Evolutionary conservation across 2,113 vertebrate species (phyloP).

Genomic region (Drymodes brunneopygia): DNA sequence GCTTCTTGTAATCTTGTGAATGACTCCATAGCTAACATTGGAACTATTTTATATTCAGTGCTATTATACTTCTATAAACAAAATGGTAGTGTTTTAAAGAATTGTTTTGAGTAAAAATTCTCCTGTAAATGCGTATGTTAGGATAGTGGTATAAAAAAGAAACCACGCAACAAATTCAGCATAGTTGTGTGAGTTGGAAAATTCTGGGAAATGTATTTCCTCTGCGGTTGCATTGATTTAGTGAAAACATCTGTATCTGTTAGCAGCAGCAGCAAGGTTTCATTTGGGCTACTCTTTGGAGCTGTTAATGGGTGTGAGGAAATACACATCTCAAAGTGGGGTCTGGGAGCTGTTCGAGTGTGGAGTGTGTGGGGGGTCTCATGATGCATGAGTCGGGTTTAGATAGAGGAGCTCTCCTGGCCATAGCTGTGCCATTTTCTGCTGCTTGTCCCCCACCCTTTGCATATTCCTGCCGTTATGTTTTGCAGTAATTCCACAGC

Average conservation of each 20-base stretch:
- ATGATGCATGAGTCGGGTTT: rapidly evolving
- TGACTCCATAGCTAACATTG: not conserved
- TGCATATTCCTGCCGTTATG: not conserved
- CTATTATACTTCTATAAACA: not conserved
- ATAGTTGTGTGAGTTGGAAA: not conserved
- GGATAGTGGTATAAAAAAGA: not conserved
- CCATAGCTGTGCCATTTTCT: not conserved
- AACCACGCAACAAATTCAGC: not conserved
- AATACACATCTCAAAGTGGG: not conserved
- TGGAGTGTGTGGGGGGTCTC: not conserved
- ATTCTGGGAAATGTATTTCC: not conserved
- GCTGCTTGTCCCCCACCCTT: not conserved
- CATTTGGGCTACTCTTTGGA: not conserved
- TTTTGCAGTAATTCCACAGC: not conserved
- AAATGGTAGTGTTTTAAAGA: not conserved
- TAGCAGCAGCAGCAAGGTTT: not conserved
- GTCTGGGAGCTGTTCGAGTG: not conserved
- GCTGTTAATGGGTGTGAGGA: not conserved
- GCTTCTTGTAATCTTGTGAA: not conserved
- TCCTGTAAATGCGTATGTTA: not conserved
- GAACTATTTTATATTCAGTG: not conserved
- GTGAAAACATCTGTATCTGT: conserved; percentile 1
- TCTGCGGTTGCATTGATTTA: not conserved
- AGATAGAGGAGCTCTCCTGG: not conserved
- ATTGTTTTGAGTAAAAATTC: not conserved